Conservation (phyloP, 2,113 vertebrate genomes). For the Pyxicephalus adspersus region DNA sequence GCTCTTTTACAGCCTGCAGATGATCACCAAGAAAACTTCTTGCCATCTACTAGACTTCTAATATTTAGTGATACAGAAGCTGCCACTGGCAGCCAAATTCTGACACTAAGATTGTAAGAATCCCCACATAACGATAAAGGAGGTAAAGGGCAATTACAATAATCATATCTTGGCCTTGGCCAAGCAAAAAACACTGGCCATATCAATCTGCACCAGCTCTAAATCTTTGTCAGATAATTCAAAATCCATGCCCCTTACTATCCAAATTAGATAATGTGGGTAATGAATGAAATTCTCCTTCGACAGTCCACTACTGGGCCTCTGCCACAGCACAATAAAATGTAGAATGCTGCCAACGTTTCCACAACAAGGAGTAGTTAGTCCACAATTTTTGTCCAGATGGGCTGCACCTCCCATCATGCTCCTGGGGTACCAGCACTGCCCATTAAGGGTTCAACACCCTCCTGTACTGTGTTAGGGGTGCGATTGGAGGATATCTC, state of each 20-base stretch:
- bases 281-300: slow-evolving; percentile 6
- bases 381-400: background rate
- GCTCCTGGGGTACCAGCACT: slow-evolving; percentile 90
- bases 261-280: background rate
- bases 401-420: slow-evolving; percentile 62
- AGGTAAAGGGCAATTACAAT: background rate
- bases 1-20: no score
- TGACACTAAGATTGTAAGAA: background rate
- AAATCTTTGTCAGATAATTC: background rate
- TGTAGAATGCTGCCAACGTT: background rate
- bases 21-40: background rate
- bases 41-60: slow-evolving; percentile 25
- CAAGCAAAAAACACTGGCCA: background rate
- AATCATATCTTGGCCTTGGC: background rate
- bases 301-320: background rate
- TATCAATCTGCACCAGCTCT: background rate
- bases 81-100: slow-evolving; percentile 8
- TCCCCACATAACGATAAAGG: slow-evolving; percentile 5
- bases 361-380: background rate
- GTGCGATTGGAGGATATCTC: slow-evolving; percentile 78
- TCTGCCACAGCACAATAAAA: background rate
- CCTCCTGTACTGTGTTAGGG: slow-evolving; percentile 66
- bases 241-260: background rate
- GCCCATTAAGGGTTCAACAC: slow-evolving; percentile 80
- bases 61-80: slow-evolving; percentile 1